Evolutionary conservation across 2,113 vertebrate genomes (phyloP).

Genomic region (Chloroceryle aenea): DNA sequence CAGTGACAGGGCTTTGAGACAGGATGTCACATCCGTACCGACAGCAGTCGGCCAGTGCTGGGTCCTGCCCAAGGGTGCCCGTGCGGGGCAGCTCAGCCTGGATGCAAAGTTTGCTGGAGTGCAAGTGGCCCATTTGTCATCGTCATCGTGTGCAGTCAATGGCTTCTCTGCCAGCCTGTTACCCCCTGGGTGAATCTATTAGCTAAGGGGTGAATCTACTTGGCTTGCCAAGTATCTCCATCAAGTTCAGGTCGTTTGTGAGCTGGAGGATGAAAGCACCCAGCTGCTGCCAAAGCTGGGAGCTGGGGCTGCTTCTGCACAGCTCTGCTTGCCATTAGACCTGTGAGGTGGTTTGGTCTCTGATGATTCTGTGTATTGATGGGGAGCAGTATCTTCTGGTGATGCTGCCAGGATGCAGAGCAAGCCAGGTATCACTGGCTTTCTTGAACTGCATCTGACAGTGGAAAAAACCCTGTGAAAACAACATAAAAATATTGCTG

Average conservation of each 20-base stretch:
- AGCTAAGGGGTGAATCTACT: not conserved
- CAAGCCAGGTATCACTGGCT: not conserved
- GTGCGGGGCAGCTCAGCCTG: not conserved
- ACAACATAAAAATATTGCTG: not conserved
- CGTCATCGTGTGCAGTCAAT: not conserved
- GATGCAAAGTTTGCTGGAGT: not conserved
- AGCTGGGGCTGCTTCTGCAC: not conserved
- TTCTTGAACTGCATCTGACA: not conserved
- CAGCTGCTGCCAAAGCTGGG: not conserved
- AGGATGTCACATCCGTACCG: rapidly evolving
- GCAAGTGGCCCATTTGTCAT: not conserved
- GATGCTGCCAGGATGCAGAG: not conserved
- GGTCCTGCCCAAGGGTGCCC: not conserved
- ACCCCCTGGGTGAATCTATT: not conserved
- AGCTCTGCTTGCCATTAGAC: not conserved
- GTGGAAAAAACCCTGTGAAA: not conserved
- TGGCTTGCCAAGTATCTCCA: not conserved
- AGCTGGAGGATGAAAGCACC: not conserved
- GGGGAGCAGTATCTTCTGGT: not conserved
- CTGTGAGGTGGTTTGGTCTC: not conserved
- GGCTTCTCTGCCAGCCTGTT: not conserved
- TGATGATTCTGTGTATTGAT: not conserved
- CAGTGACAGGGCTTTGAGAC: rapidly evolving
- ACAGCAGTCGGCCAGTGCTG: not conserved
- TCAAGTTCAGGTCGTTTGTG: not conserved